Conservation (phyloP, 2,888 invertebrate genomes). For the Ophion slaviceki region DNA sequence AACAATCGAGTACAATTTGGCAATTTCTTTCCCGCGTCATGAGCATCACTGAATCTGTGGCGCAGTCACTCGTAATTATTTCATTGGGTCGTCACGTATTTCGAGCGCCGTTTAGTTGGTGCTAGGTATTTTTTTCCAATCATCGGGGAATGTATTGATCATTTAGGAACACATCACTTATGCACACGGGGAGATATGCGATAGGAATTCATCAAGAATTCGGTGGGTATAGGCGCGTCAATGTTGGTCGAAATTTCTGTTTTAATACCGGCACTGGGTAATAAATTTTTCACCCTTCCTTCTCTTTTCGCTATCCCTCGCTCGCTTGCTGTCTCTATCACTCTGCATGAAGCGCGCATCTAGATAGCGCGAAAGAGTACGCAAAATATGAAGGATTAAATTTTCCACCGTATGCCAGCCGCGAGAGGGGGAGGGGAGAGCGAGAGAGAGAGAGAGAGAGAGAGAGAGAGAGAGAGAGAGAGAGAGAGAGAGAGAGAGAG, state of each 20-base stretch:
- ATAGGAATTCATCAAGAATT: slow-evolving; percentile 4
- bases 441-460: slow-evolving; percentile 17
- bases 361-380: not conserved
- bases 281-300: slow-evolving; percentile 42
- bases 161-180: slow-evolving; percentile 4
- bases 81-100: too few relatives aligned
- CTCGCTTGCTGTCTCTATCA: not conserved
- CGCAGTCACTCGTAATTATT: too few relatives aligned
- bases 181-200: not conserved
- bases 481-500: slow-evolving; percentile 25
- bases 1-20: not conserved
- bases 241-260: slow-evolving; percentile 38
- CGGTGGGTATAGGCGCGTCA: slow-evolving; percentile 3
- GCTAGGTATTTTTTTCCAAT: not conserved
- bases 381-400: slow-evolving; percentile 45
- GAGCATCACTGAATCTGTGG: too few relatives aligned
- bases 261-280: slow-evolving; percentile 28
- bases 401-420: slow-evolving; percentile 36
- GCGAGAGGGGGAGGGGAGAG: slow-evolving; percentile 13
- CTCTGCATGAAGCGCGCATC: not conserved
- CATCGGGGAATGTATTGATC: not conserved
- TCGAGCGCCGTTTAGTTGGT: too few relatives aligned
- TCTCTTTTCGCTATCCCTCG: not conserved
- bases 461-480: not conserved
- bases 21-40: not conserved